These are phyloP conservation scores for Zophobas morio DNA, from an alignment of 1,140 invertebrate genomes.

Conservation along the genomic window DNA sequence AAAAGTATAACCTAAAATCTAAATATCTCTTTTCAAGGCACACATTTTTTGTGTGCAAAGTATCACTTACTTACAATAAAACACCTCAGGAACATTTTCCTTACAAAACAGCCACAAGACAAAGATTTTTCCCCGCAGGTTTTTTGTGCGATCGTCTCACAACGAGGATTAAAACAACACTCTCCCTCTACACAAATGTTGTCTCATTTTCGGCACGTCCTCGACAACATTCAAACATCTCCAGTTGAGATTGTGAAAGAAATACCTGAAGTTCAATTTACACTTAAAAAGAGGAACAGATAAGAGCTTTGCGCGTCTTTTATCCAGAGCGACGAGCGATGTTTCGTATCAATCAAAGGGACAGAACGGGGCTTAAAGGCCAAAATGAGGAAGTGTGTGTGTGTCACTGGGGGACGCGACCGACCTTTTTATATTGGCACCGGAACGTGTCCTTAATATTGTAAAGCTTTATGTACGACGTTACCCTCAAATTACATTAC, in stretches of 20 bases:
- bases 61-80: no score
- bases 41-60: no score
- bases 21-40: no score
- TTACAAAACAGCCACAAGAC: not conserved
- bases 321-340: conserved; percentile 59
- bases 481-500: conserved; percentile 46
- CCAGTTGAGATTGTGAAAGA: conserved; percentile 51
- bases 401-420: conserved; percentile 49
- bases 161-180: conserved; percentile 43
- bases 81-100: no score
- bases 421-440: conserved; percentile 54
- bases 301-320: conserved; percentile 57
- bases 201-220: conserved; percentile 39
- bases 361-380: conserved; percentile 55
- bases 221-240: conserved; percentile 47
- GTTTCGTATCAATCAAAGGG: conserved; percentile 59
- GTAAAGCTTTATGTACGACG: conserved; percentile 44
- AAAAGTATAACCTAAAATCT: no score
- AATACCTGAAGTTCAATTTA: conserved; percentile 62
- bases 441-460: conserved; percentile 51
- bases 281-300: conserved; percentile 59
- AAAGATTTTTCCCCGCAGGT: not conserved
- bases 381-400: conserved; percentile 58
- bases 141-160: no score
- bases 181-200: conserved; percentile 41